Evolutionary conservation across 1,140 invertebrate species (phyloP).

Genomic region (Globodera ellingtonae): DNA sequence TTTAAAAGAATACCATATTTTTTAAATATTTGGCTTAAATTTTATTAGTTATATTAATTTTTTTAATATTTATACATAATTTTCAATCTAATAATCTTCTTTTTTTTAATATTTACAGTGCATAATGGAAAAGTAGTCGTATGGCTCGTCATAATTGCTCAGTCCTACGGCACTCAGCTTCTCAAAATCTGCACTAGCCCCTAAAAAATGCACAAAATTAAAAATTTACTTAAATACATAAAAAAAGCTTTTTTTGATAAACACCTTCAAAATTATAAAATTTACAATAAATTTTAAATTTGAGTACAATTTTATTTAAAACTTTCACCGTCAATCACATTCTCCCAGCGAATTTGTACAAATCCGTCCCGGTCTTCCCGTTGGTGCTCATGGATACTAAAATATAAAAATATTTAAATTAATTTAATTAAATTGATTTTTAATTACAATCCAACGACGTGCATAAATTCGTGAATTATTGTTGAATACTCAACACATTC

Average conservation of each 20-base stretch:
- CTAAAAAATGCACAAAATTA: constrained; percentile 33
- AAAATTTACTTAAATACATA: not conserved
- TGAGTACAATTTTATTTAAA: not conserved
- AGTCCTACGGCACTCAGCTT: constrained; percentile 58
- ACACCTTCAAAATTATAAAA: not conserved
- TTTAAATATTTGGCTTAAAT: too few relatives aligned
- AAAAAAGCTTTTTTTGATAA: not conserved
- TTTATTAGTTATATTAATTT: too few relatives aligned
- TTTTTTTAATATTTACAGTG: constrained; percentile 28
- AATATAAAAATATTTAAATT: not conserved
- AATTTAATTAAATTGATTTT: constrained; percentile 1
- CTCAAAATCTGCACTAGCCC: constrained; percentile 64
- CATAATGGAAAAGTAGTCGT: constrained; percentile 64
- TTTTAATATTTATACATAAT: too few relatives aligned
- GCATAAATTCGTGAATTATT: constrained; percentile 65
- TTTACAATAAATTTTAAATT: not conserved
- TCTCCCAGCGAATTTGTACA: constrained; percentile 57
- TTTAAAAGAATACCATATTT: too few relatives aligned
- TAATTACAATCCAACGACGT: constrained; percentile 60
- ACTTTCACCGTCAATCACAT: constrained; percentile 56
- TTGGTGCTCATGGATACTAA: constrained; percentile 62
- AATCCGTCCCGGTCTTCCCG: constrained; percentile 61
- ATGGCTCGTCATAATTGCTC: constrained; percentile 61
- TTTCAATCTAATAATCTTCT: not conserved
- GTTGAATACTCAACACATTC: constrained; percentile 64